Evolutionary conservation across 2,888 invertebrate species (phyloP).

Genomic region (Nemapogon koenigi): DNA sequence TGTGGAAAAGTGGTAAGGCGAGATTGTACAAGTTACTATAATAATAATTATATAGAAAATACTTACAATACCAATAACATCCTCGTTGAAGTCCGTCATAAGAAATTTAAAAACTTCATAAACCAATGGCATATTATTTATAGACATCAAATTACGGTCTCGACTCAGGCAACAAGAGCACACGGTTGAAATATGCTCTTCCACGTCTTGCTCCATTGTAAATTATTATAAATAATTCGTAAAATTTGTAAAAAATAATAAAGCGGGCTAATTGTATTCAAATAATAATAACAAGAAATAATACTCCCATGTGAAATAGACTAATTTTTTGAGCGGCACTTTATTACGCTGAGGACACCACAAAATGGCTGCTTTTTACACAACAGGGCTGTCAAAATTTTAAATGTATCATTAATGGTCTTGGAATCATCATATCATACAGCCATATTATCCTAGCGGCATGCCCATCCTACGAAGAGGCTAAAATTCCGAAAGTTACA

Average conservation of each 20-base stretch:
- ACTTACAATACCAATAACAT: too few species aligned
- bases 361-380: slow-evolving; percentile 62
- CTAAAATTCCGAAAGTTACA: too few species aligned
- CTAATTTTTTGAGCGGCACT: slow-evolving; percentile 36
- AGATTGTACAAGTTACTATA: too few species aligned
- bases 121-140: slow-evolving; percentile 31
- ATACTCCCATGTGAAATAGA: slow-evolving; percentile 64
- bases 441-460: not conserved
- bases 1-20: too few species aligned
- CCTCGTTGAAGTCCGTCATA: too few species aligned
- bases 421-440: slow-evolving; percentile 2
- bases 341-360: slow-evolving; percentile 51
- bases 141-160: slow-evolving; percentile 38
- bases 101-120: slow-evolving; percentile 44
- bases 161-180: slow-evolving; percentile 47
- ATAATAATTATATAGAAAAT: too few species aligned
- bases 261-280: slow-evolving; percentile 34
- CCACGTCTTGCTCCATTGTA: slow-evolving; percentile 52
- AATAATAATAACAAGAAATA: slow-evolving; percentile 61
- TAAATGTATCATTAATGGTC: slow-evolving; percentile 4
- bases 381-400: slow-evolving; percentile 29
- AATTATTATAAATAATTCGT: slow-evolving; percentile 14
- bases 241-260: slow-evolving; percentile 20
- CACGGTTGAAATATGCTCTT: slow-evolving; percentile 32
- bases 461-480: too few species aligned